A percentile compares a stretch with the other conserved stretches of the same genome.
Evolutionary conservation across 2,888 invertebrate species (phyloP).

Genomic region (Epistrophe grossulariae): DNA sequence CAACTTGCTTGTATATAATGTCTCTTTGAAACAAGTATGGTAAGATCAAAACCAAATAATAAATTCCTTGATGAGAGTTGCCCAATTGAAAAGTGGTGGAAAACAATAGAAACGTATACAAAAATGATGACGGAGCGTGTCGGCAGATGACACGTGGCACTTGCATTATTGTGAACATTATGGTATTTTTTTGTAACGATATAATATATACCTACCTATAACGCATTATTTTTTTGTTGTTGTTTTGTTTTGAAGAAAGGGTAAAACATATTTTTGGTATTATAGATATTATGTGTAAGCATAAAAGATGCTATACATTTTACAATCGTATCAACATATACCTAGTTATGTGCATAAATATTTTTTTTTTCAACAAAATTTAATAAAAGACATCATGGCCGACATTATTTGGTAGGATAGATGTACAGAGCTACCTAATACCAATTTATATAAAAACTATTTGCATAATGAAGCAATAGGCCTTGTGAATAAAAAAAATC

Average conservation of each 20-base stretch:
- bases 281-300: constrained; percentile 3
- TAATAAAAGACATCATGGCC: not conserved
- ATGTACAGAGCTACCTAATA: no score
- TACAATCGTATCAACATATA: not conserved
- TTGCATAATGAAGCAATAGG: no score
- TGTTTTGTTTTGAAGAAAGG: constrained; percentile 20
- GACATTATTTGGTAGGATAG: not conserved
- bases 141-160: constrained; percentile 65
- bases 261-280: constrained; percentile 59
- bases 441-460: no score
- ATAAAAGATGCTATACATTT: not conserved
- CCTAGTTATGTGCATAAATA: not conserved
- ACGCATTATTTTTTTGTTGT: constrained; percentile 1
- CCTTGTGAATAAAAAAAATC: no score
- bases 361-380: not conserved
- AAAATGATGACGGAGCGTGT: constrained; percentile 70
- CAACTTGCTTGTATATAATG: not conserved
- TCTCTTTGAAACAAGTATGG: constrained; percentile 45
- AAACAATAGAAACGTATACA: constrained; percentile 57
- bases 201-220: not conserved
- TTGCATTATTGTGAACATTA: constrained; percentile 66
- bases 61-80: constrained; percentile 64
- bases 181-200: constrained; percentile 30
- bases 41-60: constrained; percentile 53
- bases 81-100: constrained; percentile 72